Base-by-base conservation (phyloP, 2,888 invertebrate genomes). In the Dynastes grantii region DNA sequence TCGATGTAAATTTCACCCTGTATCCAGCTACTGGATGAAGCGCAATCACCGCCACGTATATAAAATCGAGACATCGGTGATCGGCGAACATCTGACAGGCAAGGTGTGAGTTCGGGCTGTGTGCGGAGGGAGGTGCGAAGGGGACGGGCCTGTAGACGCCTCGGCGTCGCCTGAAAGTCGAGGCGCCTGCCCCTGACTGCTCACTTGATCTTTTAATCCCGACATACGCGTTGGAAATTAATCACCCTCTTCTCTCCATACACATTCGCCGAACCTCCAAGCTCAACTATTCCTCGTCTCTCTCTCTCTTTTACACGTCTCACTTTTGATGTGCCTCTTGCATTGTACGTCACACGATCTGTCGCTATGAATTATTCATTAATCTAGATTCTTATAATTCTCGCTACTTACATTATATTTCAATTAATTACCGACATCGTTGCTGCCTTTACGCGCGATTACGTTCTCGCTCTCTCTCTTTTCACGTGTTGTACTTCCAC, bases 191-290 rank as follows among this genome's bases (percentile, higher is more conserved):
- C 87, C 85, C 88, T 86, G 86, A 85, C 87, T 86, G 87, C 86
- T 87, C 84, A 85, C 88, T 87, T 87, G 88, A 89, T 88, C 88
- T 88, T 87, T 88, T 88, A 88, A 88, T 89, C 88, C 88, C 87
- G 86, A 88, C 88, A 87, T 88, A 88, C 88, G 87, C 88, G 88
- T 84, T 85, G 85, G 87, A 89, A 88, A 89, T 89, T 89, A 89
- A 89, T 89, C 88, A 88, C 88, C 86, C 86, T 82, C 83, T 82
- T 81, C 81, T 81, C 68, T 68, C 68, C 68, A 68, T 68, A 81
- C 82, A 82, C 68, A 29, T 68, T 68, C 51, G 29, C 51, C 68
- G 27, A 22, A 27, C 68, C 51, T 68, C 27, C 68, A 51, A 13
- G 51, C 51, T 68, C 51, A 77, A 79, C 81, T 80, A 76, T 79